Percentiles rank a stretch among this genome's conserved stretches.
phyloP scores from a whole-genome alignment of 2,113 vertebrate species.

The Perccottus glenii region DNA sequence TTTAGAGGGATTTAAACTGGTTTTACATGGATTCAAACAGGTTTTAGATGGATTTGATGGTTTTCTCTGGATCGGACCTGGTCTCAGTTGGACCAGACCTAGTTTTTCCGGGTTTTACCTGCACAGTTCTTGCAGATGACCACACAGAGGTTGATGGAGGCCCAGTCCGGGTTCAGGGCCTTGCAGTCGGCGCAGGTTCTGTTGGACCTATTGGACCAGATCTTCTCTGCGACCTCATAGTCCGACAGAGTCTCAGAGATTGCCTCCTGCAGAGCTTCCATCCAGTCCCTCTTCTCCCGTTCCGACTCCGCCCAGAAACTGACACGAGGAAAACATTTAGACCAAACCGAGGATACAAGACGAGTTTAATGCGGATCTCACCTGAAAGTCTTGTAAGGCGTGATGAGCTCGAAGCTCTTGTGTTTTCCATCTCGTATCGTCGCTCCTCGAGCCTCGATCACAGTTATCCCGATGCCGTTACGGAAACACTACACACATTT shows the following conservation, averaged over 20 bases:
- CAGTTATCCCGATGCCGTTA: conserved; percentile 89
- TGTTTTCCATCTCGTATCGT: conserved; percentile 91
- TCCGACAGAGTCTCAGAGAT: conserved; percentile 94
- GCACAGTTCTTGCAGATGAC: conserved; percentile 99
- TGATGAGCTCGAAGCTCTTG: conserved; percentile 93
- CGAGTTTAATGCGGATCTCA: conserved; percentile 37
- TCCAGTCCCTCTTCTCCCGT: conserved; percentile 91
- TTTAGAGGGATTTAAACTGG: no score
- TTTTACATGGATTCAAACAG: no score
- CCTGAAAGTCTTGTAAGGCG: conserved; percentile 94
- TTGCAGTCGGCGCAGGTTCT: conserved; percentile 90
- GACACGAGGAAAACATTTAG: neutral
- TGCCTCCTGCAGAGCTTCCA: conserved; percentile 91
- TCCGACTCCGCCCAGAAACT: conserved; percentile 93
- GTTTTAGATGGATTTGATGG: no score
- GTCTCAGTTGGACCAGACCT: no score
- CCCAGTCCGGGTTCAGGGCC: conserved; percentile 92
- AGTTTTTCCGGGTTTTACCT: conserved; percentile 64
- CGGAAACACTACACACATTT: conserved; percentile 85
- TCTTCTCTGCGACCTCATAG: conserved; percentile 98
- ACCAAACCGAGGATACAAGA: no score
- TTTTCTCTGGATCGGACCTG: no score
- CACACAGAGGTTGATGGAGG: conserved; percentile 96
- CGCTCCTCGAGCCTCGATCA: conserved; percentile 89
- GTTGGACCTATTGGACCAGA: conserved; percentile 98